Conservation (phyloP, 2,888 invertebrate genomes). For the Sipha maydis region DNA sequence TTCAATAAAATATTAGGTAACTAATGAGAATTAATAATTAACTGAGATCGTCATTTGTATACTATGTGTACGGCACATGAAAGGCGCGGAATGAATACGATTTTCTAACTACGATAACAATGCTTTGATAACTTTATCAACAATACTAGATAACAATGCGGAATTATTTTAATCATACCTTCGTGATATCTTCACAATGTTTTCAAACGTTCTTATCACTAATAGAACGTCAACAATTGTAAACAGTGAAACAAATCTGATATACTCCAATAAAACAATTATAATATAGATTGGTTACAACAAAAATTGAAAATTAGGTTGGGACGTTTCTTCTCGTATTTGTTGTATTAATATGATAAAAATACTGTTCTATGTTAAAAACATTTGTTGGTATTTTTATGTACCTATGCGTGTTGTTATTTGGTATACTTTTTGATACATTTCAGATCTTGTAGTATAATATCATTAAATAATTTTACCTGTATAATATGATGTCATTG, state of each 20-base stretch:
- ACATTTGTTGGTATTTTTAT: not conserved
- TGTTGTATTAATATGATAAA: too few relatives aligned
- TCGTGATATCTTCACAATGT: not conserved
- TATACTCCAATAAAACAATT: too few relatives aligned
- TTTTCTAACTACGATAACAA: not conserved
- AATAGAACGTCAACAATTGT: not conserved
- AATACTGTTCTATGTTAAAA: not conserved
- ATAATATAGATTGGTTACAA: too few relatives aligned
- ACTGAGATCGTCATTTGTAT: not conserved
- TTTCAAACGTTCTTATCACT: not conserved
- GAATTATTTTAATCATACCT: not conserved
- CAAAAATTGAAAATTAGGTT: too few relatives aligned
- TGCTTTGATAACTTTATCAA: constrained; percentile 21
- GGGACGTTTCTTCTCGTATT: too few relatives aligned
- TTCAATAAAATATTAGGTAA: not conserved
- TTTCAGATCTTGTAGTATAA: not conserved
- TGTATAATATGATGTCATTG: too few relatives aligned
- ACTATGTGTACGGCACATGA: not conserved
- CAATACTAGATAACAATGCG: not conserved
- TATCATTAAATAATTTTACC: not conserved
- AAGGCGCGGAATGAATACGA: not conserved
- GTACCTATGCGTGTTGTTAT: not conserved
- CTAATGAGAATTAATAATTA: not conserved
- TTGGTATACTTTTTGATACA: too few relatives aligned
- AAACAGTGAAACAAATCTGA: too few relatives aligned